Percentiles rank a stretch among this genome's conserved stretches.
phyloP scores from a whole-genome alignment of 2,888 invertebrate genomes.

The Tromatobia lineatoria region DNA sequence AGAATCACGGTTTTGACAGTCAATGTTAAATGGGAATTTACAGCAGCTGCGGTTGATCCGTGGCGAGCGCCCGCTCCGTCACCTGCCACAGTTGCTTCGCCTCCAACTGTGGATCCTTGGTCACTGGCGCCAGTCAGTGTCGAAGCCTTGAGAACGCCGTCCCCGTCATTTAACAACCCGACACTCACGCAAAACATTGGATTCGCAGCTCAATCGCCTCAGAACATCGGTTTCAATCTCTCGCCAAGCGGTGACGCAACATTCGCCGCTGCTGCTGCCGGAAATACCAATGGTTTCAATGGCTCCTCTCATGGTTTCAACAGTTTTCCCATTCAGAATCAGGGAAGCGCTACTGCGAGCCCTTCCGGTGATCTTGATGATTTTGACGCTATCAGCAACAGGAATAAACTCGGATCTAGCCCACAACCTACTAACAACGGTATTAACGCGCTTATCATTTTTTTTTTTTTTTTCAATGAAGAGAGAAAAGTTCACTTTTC shows the following conservation, averaged over 20 bases:
- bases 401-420: constrained; percentile 86
- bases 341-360: constrained; percentile 76
- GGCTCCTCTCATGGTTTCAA: constrained; percentile 79
- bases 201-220: constrained; percentile 78
- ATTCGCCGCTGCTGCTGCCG: constrained; percentile 68
- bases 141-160: constrained; percentile 74
- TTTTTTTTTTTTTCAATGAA: constrained; percentile 12
- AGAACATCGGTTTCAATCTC: constrained; percentile 81
- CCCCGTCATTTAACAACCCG: constrained; percentile 78
- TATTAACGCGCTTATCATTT: constrained; percentile 64
- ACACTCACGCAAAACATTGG: constrained; percentile 79
- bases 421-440: constrained; percentile 82
- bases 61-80: constrained; percentile 79
- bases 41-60: constrained; percentile 82
- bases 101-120: constrained; percentile 86
- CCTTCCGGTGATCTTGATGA: constrained; percentile 93
- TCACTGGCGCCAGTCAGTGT: constrained; percentile 83
- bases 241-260: constrained; percentile 71
- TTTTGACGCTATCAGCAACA: constrained; percentile 94
- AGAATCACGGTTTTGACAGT: constrained; percentile 18
- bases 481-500: too few species aligned
- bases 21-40: constrained; percentile 68
- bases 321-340: constrained; percentile 78
- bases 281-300: constrained; percentile 82
- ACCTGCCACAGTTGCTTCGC: constrained; percentile 75